phyloP scores from a whole-genome alignment of 2,888 invertebrate species.

The Conistra vaccinii region DNA sequence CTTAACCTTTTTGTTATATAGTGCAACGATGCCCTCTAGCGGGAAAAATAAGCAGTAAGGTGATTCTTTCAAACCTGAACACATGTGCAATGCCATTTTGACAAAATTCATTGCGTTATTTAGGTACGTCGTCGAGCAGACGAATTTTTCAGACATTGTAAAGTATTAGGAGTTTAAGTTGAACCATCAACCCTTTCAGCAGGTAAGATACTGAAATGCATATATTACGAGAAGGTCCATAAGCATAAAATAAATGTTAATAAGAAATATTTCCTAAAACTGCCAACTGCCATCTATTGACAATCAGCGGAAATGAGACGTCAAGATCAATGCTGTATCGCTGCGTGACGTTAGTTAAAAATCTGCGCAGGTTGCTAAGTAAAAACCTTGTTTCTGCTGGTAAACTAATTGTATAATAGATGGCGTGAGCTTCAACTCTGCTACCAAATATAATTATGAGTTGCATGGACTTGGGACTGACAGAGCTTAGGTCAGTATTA shows the following conservation, averaged over 20 bases:
- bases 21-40: not conserved
- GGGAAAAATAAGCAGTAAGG: not conserved
- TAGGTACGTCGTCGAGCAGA: too few species aligned
- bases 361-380: not conserved
- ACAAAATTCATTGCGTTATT: too few species aligned
- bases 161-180: too few species aligned
- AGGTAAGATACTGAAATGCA: not conserved
- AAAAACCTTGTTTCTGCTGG: not conserved
- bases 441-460: not conserved
- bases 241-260: not conserved
- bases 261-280: not conserved
- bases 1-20: too few species aligned
- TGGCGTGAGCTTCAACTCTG: slow-evolving; percentile 38
- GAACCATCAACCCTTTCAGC: not conserved
- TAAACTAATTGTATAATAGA: slow-evolving; percentile 21
- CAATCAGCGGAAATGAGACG: slow-evolving; percentile 9
- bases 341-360: not conserved
- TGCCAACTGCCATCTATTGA: slow-evolving; percentile 54
- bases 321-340: not conserved
- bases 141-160: too few species aligned
- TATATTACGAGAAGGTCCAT: not conserved
- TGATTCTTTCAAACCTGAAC: not conserved
- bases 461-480: not conserved
- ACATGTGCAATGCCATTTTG: too few species aligned
- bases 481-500: not conserved